Percentiles rank a stretch among this genome's conserved stretches.
phyloP scores from a whole-genome alignment of 2,797 vertebrate species.

The Dryobates pubescens region DNA sequence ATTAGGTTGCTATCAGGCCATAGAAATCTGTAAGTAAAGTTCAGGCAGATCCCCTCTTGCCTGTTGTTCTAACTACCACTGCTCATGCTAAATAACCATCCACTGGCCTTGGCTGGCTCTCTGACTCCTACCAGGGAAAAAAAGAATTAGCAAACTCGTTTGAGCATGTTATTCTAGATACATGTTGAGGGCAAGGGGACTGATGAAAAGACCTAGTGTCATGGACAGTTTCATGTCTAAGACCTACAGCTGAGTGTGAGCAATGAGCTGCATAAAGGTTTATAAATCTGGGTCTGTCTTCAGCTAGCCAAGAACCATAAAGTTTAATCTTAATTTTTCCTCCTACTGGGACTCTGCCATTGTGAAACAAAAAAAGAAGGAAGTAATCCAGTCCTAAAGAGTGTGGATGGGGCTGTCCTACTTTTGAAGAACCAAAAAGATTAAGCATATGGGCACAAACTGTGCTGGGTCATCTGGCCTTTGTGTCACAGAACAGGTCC shows the following conservation, averaged over 20 bases:
- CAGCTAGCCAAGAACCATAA: not conserved
- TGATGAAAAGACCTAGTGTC: not conserved
- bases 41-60: not conserved
- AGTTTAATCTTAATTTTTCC: not conserved
- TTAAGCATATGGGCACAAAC: not conserved
- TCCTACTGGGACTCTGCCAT: not conserved
- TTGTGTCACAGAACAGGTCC: not conserved
- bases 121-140: not conserved
- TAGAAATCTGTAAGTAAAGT: fast-evolving
- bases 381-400: not conserved
- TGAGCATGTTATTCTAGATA: not conserved
- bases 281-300: not conserved
- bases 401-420: not conserved
- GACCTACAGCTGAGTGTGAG: not conserved
- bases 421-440: not conserved
- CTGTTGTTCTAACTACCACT: not conserved
- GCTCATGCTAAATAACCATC: not conserved
- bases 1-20: not conserved
- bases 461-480: not conserved
- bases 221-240: not conserved
- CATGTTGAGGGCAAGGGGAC: not conserved
- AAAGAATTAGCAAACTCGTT: not conserved
- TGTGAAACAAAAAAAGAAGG: not conserved
- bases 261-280: not conserved
- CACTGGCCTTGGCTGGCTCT: not conserved